Conservation (phyloP, 2,113 vertebrate genomes). For the Brevimyrus niger region DNA sequence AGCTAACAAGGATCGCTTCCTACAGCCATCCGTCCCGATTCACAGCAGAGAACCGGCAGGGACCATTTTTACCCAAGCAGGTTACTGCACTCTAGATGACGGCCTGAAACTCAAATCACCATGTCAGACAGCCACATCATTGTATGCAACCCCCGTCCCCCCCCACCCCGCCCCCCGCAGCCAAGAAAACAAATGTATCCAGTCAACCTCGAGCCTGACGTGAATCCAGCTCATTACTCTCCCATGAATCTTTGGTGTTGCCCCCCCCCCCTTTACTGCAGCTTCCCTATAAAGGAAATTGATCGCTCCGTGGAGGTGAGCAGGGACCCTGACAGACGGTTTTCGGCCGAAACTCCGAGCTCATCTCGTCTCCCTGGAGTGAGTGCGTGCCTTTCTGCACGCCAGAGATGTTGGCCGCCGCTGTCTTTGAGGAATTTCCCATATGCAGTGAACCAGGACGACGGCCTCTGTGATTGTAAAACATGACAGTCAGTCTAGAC, state of each 20-base stretch:
- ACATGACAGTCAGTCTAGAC: not conserved
- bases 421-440: not conserved
- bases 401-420: not conserved
- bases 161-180: not conserved
- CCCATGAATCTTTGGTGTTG: not conserved
- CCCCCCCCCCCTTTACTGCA: not conserved
- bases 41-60: not conserved
- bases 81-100: not conserved
- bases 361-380: not conserved
- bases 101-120: not conserved
- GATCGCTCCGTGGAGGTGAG: not conserved
- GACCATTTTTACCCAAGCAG: not conserved
- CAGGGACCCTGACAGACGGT: not conserved
- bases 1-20: not conserved
- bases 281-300: not conserved
- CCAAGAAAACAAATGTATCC: not conserved
- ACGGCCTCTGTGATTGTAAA: not conserved
- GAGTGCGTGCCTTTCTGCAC: not conserved
- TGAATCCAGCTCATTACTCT: not conserved
- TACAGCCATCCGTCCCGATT: not conserved
- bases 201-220: not conserved
- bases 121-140: not conserved
- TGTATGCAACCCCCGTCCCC: not conserved
- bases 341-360: conserved; percentile 3
- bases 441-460: not conserved